phyloP scores from a whole-genome alignment of 1,140 invertebrate species.

The Lepidurus apus region DNA sequence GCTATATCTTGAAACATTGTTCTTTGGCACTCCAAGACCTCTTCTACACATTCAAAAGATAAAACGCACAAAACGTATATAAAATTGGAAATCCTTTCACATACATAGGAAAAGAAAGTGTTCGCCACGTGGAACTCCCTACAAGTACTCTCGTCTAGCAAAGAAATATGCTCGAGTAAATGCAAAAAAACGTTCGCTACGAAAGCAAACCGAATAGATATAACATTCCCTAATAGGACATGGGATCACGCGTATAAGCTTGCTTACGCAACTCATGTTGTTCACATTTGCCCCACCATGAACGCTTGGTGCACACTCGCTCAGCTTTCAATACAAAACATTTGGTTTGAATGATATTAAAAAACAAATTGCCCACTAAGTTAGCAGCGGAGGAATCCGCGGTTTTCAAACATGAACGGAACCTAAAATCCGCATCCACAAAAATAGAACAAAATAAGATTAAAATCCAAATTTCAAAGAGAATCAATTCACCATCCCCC shows the following conservation, averaged over 20 bases:
- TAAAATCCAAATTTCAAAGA: background rate
- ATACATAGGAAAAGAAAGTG: background rate
- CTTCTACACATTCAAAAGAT: background rate
- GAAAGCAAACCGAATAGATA: slow-evolving; percentile 23
- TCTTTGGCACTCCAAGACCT: background rate
- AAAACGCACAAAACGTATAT: too few relatives aligned
- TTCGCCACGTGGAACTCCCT: background rate
- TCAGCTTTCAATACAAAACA: slow-evolving; percentile 80
- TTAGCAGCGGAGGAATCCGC: slow-evolving; percentile 75
- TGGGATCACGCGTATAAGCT: slow-evolving; percentile 68
- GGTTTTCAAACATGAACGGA: slow-evolving; percentile 83
- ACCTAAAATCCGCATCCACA: slow-evolving; percentile 55
- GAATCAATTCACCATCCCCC: background rate
- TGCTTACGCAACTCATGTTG: slow-evolving; percentile 61
- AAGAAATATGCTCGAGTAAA: slow-evolving; percentile 16
- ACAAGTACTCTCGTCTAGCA: background rate
- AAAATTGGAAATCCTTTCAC: background rate
- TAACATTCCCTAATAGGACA: slow-evolving; percentile 50
- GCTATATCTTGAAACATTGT: background rate
- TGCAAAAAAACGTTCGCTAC: slow-evolving; percentile 23
- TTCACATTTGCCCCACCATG: slow-evolving; percentile 78
- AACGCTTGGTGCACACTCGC: slow-evolving; percentile 64
- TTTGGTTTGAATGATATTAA: slow-evolving; percentile 85
- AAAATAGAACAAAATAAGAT: slow-evolving; percentile 15
- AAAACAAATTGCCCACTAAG: slow-evolving; percentile 87